phyloP scores from a whole-genome alignment of 2,888 invertebrate species.

The Panzeria rudis region DNA sequence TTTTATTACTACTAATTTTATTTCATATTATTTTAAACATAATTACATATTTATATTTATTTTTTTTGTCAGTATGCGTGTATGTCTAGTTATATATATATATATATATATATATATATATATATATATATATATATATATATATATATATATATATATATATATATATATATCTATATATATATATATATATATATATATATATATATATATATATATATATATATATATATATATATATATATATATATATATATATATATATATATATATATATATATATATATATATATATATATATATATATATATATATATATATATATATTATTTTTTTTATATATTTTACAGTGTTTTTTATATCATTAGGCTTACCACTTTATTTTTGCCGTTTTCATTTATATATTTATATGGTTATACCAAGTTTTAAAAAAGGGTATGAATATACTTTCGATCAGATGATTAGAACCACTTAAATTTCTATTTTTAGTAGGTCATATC shows the following conservation, averaged over 20 bases:
- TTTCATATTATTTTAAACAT: slow-evolving; percentile 8
- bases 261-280: slow-evolving; percentile 16
- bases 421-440: not conserved
- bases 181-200: slow-evolving; percentile 16
- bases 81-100: slow-evolving; percentile 34
- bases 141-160: slow-evolving; percentile 16
- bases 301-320: slow-evolving; percentile 16
- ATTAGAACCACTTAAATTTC: too few relatives aligned
- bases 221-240: slow-evolving; percentile 16
- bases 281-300: slow-evolving; percentile 16
- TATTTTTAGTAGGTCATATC: too few relatives aligned
- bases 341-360: slow-evolving; percentile 27
- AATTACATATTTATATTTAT: slow-evolving; percentile 20
- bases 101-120: not conserved
- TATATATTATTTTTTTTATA: too few relatives aligned
- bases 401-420: too few relatives aligned
- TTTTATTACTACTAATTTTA: slow-evolving; percentile 30
- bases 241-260: slow-evolving; percentile 16
- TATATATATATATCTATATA: slow-evolving; percentile 15
- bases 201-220: slow-evolving; percentile 16
- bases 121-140: slow-evolving; percentile 16
- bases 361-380: not conserved
- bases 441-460: too few relatives aligned
- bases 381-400: not conserved
- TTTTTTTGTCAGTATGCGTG: not conserved